A percentile compares a stretch with the other conserved stretches of the same genome.
These are phyloP conservation scores for Gandaritis pyraliata DNA, from an alignment of 2,888 invertebrate species.

Conservation along the genomic window DNA sequence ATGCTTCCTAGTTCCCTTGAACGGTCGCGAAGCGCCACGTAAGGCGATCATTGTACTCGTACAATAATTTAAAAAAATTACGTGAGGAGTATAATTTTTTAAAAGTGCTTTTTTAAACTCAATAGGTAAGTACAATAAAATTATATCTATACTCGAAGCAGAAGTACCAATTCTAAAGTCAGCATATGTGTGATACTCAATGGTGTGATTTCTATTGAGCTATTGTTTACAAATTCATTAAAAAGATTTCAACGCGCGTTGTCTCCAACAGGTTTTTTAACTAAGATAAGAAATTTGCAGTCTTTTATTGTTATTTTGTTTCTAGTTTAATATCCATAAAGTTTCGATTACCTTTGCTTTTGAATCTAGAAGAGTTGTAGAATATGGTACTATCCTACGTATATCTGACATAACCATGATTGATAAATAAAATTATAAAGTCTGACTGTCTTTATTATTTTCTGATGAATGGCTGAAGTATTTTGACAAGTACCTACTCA, in stretches of 20 bases:
- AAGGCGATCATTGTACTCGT: constrained; percentile 7
- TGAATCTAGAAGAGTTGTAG: no score
- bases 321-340: no score
- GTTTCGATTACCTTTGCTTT: no score
- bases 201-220: constrained; percentile 22
- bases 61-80: constrained; percentile 11
- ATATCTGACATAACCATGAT: not conserved
- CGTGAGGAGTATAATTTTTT: not conserved
- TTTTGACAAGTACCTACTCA: not conserved
- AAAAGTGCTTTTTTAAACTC: not conserved
- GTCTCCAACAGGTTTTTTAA: constrained; percentile 21
- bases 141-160: not conserved
- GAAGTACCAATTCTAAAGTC: constrained; percentile 10
- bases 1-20: constrained; percentile 73
- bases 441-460: no score
- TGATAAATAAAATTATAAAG: not conserved
- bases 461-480: not conserved
- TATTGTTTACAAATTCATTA: constrained; percentile 45
- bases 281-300: no score
- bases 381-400: no score
- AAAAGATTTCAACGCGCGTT: constrained; percentile 61
- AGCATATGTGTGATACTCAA: constrained; percentile 16
- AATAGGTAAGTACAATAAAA: not conserved
- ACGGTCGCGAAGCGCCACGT: constrained; percentile 47
- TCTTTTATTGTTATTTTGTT: no score